Base-by-base conservation (phyloP, 2,888 invertebrate genomes). In the Stenurella melanura region DNA sequence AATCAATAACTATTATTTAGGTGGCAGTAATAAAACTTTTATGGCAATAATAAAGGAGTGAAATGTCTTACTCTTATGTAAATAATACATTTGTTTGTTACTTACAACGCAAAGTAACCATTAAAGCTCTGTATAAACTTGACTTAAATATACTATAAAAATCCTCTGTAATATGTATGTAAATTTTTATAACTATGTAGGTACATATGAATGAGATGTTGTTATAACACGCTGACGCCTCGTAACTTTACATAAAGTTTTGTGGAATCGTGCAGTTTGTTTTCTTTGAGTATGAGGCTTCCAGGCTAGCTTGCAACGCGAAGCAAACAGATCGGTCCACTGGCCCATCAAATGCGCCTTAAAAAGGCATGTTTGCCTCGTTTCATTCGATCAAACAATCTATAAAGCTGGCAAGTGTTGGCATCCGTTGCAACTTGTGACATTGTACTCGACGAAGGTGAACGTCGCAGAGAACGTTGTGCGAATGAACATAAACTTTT, bases 301-400 rank as follows among this genome's bases (percentile, higher is more conserved):
- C 38, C 64, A 38, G 34, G 64, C 42, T 19, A 19, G 12, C 64
- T 42, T 64, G 64, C 42, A 30, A 19, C 42, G 12, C 17, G 64
- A 19, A 64, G 17, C 42, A 19, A 64, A 30, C 17, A 18, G 42
- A 34, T 64, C 42, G 64, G 42, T 64, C 64, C 64, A 30, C 64
- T 64, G 64, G 69, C 26, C 58, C 57, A 57, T 69, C 58, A 69
- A 69, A 69, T 57, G 34, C 38, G 17, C 69, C 38, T 57, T 69
- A 34, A 69, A 18, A 57, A 69, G 57, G 18, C 54, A 19, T 30
- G 68, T 42, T 57, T 57, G 68, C 68, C 57, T 68, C 68, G 57
- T 68, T 68, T 68, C 68, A 18, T 68, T 54, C 68, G 54, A 68
- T 68, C 68, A 68, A 68, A 68, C 68, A 68, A 68, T 68, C 68